These are phyloP conservation scores for Nasonia longicornis DNA, from an alignment of 1,140 invertebrate species.

Conservation along the genomic window DNA sequence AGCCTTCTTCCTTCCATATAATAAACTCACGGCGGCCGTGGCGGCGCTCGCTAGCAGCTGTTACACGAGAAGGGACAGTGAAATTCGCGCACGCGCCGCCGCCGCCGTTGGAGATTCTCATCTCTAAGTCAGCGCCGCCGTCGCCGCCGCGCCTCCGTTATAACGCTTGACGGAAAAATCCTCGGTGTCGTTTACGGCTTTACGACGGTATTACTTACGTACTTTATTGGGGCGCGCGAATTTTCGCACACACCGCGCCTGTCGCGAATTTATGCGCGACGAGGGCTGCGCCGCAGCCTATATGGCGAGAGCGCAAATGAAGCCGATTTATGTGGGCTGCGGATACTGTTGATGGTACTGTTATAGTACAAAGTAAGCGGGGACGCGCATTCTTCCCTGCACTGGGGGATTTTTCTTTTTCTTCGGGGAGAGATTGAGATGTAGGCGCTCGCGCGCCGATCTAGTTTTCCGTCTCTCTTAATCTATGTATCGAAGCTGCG, in stretches of 20 bases:
- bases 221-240: conserved; percentile 17
- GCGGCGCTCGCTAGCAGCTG: neutral
- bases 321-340: conserved; percentile 21
- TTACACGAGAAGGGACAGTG: conserved; percentile 2
- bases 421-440: neutral
- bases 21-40: neutral
- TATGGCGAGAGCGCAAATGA: too few relatives aligned
- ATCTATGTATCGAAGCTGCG: neutral
- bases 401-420: neutral
- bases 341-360: neutral
- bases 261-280: conserved; percentile 21
- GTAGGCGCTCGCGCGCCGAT: neutral
- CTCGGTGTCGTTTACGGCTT: neutral
- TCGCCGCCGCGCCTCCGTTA: conserved; percentile 12
- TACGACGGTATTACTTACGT: conserved; percentile 26
- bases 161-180: neutral
- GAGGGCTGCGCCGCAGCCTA: neutral
- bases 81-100: conserved; percentile 9
- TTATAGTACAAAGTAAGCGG: neutral
- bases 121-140: neutral
- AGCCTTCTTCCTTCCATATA: neutral
- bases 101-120: neutral
- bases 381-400: neutral
- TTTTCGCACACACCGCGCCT: neutral
- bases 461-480: neutral